Conservation (phyloP, 2,888 invertebrate genomes). For the Nudaria mundana region DNA sequence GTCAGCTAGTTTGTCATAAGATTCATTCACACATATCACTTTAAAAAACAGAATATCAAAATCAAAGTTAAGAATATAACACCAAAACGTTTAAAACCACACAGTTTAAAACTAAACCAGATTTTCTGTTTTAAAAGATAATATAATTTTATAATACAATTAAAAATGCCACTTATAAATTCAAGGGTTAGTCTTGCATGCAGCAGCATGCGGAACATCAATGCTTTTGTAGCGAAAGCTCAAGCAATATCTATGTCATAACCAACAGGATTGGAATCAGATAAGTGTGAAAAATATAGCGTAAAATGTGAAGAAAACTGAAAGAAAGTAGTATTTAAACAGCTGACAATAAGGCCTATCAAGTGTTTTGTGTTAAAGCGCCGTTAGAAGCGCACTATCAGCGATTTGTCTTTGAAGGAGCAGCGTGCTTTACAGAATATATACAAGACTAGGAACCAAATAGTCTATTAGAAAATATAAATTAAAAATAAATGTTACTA, state of each 20-base stretch:
- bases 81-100: background rate
- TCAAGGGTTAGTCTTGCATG: conserved; percentile 14
- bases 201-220: conserved; percentile 30
- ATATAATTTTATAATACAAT: conserved; percentile 6
- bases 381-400: too few species aligned
- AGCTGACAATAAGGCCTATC: conserved; percentile 25
- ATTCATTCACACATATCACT: conserved; percentile 8
- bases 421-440: conserved; percentile 32
- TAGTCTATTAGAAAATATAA: conserved; percentile 32
- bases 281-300: conserved; percentile 18
- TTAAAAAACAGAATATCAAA: conserved; percentile 22
- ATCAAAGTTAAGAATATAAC: background rate
- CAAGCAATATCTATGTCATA: conserved; percentile 37
- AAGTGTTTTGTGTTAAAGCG: conserved; percentile 23
- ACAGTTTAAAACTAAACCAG: background rate
- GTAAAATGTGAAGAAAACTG: conserved; percentile 21
- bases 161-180: conserved; percentile 10
- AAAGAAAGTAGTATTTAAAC: conserved; percentile 28
- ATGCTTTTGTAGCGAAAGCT: conserved; percentile 37
- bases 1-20: conserved; percentile 25
- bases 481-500: conserved; percentile 37
- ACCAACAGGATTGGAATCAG: conserved; percentile 14
- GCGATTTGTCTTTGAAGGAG: background rate
- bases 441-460: conserved; percentile 31
- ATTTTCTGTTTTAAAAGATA: conserved; percentile 16